These are phyloP conservation scores for Troides oblongomaculatus DNA, from an alignment of 2,888 invertebrate species.

Conservation along the genomic window DNA sequence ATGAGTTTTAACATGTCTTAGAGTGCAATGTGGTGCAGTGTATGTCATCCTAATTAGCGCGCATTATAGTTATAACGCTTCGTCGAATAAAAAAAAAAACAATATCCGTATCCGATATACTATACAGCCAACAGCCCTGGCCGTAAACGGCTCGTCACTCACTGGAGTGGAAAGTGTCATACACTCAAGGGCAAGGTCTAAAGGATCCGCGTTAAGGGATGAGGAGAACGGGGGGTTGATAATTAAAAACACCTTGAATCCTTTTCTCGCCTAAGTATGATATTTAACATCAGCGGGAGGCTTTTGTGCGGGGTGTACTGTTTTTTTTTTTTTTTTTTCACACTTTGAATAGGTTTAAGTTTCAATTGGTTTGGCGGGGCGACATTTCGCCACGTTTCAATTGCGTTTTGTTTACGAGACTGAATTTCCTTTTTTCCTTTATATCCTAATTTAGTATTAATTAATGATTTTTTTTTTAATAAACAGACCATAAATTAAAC, in stretches of 20 bases:
- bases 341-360: background rate
- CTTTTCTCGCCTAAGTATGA: conserved; percentile 21
- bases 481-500: no score
- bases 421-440: no score
- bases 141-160: conserved; percentile 23
- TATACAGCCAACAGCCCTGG: background rate
- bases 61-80: no score
- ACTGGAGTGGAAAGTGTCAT: conserved; percentile 22
- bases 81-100: background rate
- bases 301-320: background rate
- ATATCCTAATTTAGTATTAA: no score
- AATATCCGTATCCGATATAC: background rate
- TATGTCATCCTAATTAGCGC: no score
- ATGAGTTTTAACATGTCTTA: no score
- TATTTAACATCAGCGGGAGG: conserved; percentile 8
- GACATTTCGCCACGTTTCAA: background rate
- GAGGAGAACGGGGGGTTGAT: background rate
- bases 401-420: no score
- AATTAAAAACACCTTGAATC: conserved; percentile 27
- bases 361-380: background rate
- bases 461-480: no score
- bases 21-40: no score
- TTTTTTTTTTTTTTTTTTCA: conserved; percentile 2
- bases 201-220: conserved; percentile 12
- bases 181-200: conserved; percentile 26